Evolutionary conservation across 1,140 invertebrate species (phyloP).

Genomic region (Cylas formicarius): DNA sequence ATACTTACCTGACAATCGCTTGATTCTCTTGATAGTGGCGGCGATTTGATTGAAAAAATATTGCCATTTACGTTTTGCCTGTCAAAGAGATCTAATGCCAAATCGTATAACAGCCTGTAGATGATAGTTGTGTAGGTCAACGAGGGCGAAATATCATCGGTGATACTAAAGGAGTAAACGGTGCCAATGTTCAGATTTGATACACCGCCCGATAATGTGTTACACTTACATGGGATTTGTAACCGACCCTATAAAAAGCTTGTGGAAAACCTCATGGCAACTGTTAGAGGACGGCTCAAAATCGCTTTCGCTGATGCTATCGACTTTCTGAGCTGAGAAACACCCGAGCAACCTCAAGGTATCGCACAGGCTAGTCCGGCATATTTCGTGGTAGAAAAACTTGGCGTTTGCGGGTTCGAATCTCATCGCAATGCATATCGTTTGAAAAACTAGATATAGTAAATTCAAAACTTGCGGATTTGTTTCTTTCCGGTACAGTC

Average conservation of each 20-base stretch:
- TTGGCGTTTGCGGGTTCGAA: constrained; percentile 99
- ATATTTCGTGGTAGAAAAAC: constrained; percentile 94
- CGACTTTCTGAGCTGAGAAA: constrained; percentile 57
- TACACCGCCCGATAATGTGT: constrained; percentile 7
- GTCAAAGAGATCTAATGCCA: constrained; percentile 86
- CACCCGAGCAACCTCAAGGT: constrained; percentile 86
- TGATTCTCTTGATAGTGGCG: constrained; percentile 39
- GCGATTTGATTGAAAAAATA: constrained; percentile 58
- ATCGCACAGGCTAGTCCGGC: constrained; percentile 86
- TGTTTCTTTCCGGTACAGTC: constrained; percentile 48
- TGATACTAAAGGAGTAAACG: constrained; percentile 45
- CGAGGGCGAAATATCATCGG: constrained; percentile 57
- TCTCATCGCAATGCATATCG: constrained; percentile 93
- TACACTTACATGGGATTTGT: constrained; percentile 23
- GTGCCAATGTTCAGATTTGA: constrained; percentile 2
- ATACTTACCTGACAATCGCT: constrained; percentile 28
- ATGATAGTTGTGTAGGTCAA: constrained; percentile 72
- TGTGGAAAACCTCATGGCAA: constrained; percentile 53
- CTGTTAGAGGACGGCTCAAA: constrained; percentile 44
- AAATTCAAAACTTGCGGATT: constrained; percentile 53
- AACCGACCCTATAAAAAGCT: constrained; percentile 66
- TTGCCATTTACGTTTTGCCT: constrained; percentile 62
- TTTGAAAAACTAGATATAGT: constrained; percentile 88
- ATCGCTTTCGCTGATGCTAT: constrained; percentile 42
- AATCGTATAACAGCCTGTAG: constrained; percentile 80